Evolutionary conservation across 2,113 vertebrate genomes (phyloP).

Genomic region (Neolamprologus sp.): DNA sequence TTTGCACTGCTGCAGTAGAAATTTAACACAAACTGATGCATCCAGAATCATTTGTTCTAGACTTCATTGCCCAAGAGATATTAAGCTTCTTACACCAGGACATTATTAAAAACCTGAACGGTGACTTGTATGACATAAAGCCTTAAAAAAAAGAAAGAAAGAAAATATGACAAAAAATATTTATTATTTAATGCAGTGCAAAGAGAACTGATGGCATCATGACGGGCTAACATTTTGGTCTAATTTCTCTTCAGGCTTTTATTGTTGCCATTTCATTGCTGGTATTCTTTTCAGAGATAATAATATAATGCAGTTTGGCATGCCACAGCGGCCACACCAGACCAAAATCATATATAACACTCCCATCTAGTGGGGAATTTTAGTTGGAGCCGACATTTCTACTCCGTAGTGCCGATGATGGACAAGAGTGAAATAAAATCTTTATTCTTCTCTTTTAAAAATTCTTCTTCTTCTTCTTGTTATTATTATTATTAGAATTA

Average conservation of each 20-base stretch:
- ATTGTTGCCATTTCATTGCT: background rate
- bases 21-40: background rate
- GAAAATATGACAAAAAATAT: background rate
- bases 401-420: background rate
- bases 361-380: slow-evolving; percentile 48
- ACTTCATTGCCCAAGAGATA: background rate
- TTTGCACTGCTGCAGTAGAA: background rate
- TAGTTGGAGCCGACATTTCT: background rate
- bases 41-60: background rate
- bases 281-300: slow-evolving; percentile 16
- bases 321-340: background rate
- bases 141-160: background rate
- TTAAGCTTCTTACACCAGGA: background rate
- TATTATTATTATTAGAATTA: background rate
- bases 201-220: background rate
- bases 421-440: background rate
- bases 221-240: background rate
- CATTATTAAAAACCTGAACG: background rate
- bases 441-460: background rate
- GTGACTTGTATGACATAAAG: background rate
- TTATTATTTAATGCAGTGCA: background rate
- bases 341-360: background rate
- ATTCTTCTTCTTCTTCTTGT: background rate
- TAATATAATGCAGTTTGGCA: background rate
- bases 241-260: background rate